Evolutionary conservation across 2,113 vertebrate genomes (phyloP), one percentile per base, ranked within the genome.

Genomic region (Asarcornis scutulata): DNA sequence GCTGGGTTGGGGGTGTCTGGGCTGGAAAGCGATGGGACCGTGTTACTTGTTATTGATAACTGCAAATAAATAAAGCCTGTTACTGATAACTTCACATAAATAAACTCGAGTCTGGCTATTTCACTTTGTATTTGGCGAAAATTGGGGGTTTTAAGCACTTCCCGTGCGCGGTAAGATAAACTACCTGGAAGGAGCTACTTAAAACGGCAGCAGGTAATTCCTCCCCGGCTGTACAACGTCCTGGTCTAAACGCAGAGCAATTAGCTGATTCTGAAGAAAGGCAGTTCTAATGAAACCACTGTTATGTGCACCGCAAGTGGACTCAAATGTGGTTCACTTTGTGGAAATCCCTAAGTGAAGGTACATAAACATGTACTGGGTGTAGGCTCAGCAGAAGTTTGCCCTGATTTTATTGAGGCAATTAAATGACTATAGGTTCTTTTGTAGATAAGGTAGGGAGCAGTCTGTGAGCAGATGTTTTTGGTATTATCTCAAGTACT

Each of bases 81-180:
- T 25, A 3, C 4, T 3, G 1, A 6, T 38, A 8, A 1, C 17
- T 1, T 8, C 34, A 2, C 58, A 36, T 29, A 44, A 52, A 32
- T 1, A 56, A 6, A 17, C 5, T 7, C 2, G 3, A 6, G 11
- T 7, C 0, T 23, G 5, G 32, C 12, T 6, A 13, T 38, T 20
- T 5, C 6, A 1, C 27, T 23, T 21, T 22, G 50, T 6, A 1
- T 36, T 26, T 1, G 12, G 25, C 38, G 34, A 9, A 25, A 7
- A 6, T 31, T 21, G 7, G 20, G 22, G 2, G 8, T 5, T 34
- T 59, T 18, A 38, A 80, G 9, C 0, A 0, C 34, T 48, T 48
- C 20, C 6, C 46, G 11, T 48, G 48, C 7, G 3, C 1, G 1
- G 10, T 26, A 29, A 79, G 13, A 17, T 40, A 50, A 34, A 27